Evolutionary conservation across 2,888 invertebrate genomes (phyloP), one percentile per base, ranked within the genome.

Genomic region (Drosophila anomalipes): DNA sequence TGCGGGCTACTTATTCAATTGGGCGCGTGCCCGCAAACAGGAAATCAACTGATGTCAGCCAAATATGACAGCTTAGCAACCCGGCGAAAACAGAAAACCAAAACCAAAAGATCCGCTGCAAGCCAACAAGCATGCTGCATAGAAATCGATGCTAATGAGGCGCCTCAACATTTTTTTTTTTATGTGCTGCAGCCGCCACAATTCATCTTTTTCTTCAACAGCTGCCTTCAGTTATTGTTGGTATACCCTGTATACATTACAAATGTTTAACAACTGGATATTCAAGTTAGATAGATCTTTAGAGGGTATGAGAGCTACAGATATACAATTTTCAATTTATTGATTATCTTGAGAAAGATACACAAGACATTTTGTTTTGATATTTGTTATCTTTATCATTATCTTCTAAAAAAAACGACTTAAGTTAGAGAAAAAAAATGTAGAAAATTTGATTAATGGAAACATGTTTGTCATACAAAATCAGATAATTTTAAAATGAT

Each of bases 21-120:
- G 49, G 57, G 44, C 78, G 73, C 76, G 76, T 77, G 76, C 63
- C 77, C 16, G 49, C 49, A 56, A 76, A 72, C 62, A 74, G 74
- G 74, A 74, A 74, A 58, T 35, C 19, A 47, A 28, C 56, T 60
- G 74, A 64, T 71, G 65, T 74, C 44, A 68, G 52, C 49, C 14
- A 28, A 52, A 57, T n/a, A 28, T n/a, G n/a, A 39, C 39, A 30
- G 39, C 44, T 41, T 37, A 62, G 49, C 73, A 56, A 52, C 35
- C 26, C 53, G 26, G 52, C 71, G 41, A 49, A 44, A 33, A 61
- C 19, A 51, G 28, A 54, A 30, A 54, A 41, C 51, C 16, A 41
- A 56, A 57, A 30, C 37, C 47, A 51, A 57, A 51, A 59, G 51
- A 47, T 32, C 56, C 47, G 49, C 53, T 67, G 67, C 53, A 60